Conservation (phyloP, 2,113 vertebrate species). For the Anas platyrhynchos region DNA sequence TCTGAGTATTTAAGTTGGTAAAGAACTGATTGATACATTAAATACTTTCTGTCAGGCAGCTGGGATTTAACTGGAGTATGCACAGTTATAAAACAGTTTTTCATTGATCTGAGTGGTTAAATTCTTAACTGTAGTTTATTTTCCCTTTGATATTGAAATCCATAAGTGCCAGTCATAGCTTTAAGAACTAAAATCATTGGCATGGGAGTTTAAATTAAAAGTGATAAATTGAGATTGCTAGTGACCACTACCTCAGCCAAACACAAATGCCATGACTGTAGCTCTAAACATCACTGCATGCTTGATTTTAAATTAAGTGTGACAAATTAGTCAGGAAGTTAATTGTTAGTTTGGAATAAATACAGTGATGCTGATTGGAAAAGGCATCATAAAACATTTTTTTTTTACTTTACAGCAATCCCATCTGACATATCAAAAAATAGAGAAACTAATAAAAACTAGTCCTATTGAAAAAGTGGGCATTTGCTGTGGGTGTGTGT, state of each 20-base stretch:
- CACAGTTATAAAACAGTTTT: slow-evolving; percentile 60
- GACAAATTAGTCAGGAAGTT: slow-evolving; percentile 80
- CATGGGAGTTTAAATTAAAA: slow-evolving; percentile 69
- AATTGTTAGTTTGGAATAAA: slow-evolving; percentile 82
- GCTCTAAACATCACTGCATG: slow-evolving; percentile 36
- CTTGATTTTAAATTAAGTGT: slow-evolving; percentile 83
- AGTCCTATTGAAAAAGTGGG: slow-evolving; percentile 17
- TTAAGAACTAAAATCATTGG: slow-evolving; percentile 70
- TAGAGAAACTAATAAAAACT: slow-evolving; percentile 70
- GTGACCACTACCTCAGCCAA: slow-evolving; percentile 46
- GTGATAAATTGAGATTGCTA: slow-evolving; percentile 71
- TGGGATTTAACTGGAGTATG: slow-evolving; percentile 59
- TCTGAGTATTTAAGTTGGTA: slow-evolving; percentile 1
- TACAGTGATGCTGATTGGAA: slow-evolving; percentile 78
- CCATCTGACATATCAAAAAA: slow-evolving; percentile 53
- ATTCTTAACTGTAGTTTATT: slow-evolving; percentile 75
- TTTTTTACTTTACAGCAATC: slow-evolving; percentile 61
- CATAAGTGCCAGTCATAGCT: slow-evolving; percentile 70
- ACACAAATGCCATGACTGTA: slow-evolving; percentile 34
- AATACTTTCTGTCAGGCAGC: slow-evolving; percentile 57
- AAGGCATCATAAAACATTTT: slow-evolving; percentile 75
- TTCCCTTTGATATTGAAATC: slow-evolving; percentile 78
- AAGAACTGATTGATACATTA: slow-evolving; percentile 35
- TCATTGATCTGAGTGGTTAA: slow-evolving; percentile 67
- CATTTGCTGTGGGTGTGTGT: neutral